Base-by-base conservation (phyloP, 2,797 vertebrate species). In the Anguilla megastoma region DNA sequence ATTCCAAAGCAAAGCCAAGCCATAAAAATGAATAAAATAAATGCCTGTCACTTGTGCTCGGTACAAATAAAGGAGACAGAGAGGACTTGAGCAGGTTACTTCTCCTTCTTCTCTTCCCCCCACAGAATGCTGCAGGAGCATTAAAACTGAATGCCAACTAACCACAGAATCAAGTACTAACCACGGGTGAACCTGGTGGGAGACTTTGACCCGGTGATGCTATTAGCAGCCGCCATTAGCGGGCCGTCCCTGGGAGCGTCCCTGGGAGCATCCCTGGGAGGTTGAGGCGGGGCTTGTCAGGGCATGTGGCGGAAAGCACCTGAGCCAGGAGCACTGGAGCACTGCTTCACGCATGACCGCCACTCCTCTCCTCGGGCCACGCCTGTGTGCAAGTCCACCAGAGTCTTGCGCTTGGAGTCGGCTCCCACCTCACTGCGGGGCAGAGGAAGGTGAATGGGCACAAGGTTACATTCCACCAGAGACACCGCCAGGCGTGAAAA, bases 151-250 rank as follows among this genome's bases (percentile, higher is more conserved):
- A 89, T 84, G 88, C 69, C 79, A 84, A 60, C 45, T 87, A 84
- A 58, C 88, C 88, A 89, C 86, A 63, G 88, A 54, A 86, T 85
- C 88, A 10, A 48, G n/a, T 21, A 52, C 41, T 45, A 45, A 85
- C 86, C 86, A 7, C 0, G 30, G n/a, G 41, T 79, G 79, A 89
- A 87, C 86, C 50, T 80, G 74, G 50, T 58, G 30, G 24, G 66
- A 27, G n/a, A 76, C 86, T 69, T 79, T 86, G 71, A 87, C 63
- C 88, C 85, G 87, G 86, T 74, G 84, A 87, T 87, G 76, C 85
- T 52, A 89, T 89, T 85, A 89, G 83, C 80, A 76, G 5, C 52
- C 56, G 7, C 63, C n/a, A 69, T 27, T 69, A n/a, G 63, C 6
- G 6, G 45, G 45, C 41, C 3, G 41, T 45, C 41, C 41, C 41